Percentiles rank a stretch among this genome's conserved stretches.
Evolutionary conservation across 2,113 vertebrate species (phyloP).

Genomic region (Chascanopsetta lugubris): DNA sequence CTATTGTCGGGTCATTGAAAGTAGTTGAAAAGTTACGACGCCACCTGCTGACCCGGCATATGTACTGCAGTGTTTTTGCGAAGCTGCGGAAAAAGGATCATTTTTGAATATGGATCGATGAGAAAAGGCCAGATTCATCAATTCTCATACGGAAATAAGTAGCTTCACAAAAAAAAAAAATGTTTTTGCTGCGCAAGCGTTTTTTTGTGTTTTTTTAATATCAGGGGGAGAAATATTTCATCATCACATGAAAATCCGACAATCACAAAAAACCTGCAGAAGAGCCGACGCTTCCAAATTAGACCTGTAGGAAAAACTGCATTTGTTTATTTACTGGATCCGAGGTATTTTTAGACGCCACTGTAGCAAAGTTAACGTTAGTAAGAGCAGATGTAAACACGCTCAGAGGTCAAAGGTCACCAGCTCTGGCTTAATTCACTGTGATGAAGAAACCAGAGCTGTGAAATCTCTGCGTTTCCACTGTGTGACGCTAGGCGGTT

Average conservation of each 20-base stretch:
- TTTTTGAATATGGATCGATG: no score
- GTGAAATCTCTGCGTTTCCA: slow-evolving; percentile 52
- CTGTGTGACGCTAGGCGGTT: slow-evolving; percentile 18
- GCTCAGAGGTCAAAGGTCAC: slow-evolving; percentile 29
- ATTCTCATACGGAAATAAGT: slow-evolving; percentile 27
- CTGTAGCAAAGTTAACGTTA: slow-evolving; percentile 34
- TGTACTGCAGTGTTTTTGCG: no score
- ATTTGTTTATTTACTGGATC: slow-evolving; percentile 2
- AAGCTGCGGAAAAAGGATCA: no score
- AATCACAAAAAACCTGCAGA: slow-evolving; percentile 65
- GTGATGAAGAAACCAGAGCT: slow-evolving; percentile 40
- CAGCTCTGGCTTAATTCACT: slow-evolving; percentile 41
- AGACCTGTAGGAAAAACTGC: slow-evolving; percentile 1
- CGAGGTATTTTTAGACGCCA: slow-evolving; percentile 31
- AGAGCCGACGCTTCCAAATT: slow-evolving; percentile 35
- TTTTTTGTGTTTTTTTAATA: neutral
- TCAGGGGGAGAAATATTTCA: slow-evolving; percentile 5
- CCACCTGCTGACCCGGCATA: no score
- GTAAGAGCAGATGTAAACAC: neutral
- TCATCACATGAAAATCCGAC: slow-evolving; percentile 53
- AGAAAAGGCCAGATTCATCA: no score
- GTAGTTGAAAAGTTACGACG: no score
- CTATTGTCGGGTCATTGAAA: no score
- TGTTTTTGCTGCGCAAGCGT: neutral
- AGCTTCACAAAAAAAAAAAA: neutral